Evolutionary conservation across 2,888 invertebrate species (phyloP), one percentile per base, ranked within the genome.

Genomic region (Calephelis perditalis): DNA sequence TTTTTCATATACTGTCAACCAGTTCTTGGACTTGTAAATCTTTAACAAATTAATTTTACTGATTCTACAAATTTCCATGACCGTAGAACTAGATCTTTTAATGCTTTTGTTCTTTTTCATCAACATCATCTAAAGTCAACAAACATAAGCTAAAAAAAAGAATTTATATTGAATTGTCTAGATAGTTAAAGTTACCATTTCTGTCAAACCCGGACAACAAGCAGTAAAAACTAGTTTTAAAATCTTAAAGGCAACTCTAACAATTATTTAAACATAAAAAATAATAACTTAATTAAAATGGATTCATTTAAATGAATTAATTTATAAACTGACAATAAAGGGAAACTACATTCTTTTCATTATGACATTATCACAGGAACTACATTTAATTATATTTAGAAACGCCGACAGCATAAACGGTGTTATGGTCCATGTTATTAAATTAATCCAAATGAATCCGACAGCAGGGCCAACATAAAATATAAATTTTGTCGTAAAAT

Each of bases 381-480:
- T 55, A 46, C 43, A 15, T 63, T 58, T 62, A 62, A 62, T 60
- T 63, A 60, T 46, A 45, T 46, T 62, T 11, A 44, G 44, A 59
- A 63, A 60, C 37, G 59, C 62, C 64, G 61, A 60, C 36, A 35
- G 49, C 49, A 49, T 40, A 60, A 59, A 61, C 60, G 61, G 60
- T 49, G 63, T 58, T 57, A 46, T 70, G 68, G 72, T 75, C 72
- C 70, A 77, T 75, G 82, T 83, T 81, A 85, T 84, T 81, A 81
- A 84, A 81, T 82, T 79, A 84, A 83, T 84, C 80, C 80, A 74
- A 77, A 81, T 79, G 76, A 81, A 81, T 79, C 78, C 78, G 69
- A 66, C 63, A 65, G 49, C 49, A 49, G 49, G 49, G 49, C 49
- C 49, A 59, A 67, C 60, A 69, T 77, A 77, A 78, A 79, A 79